These are phyloP conservation scores for Hyles vespertilio DNA, from an alignment of 1,140 invertebrate genomes.

Conservation along the genomic window DNA sequence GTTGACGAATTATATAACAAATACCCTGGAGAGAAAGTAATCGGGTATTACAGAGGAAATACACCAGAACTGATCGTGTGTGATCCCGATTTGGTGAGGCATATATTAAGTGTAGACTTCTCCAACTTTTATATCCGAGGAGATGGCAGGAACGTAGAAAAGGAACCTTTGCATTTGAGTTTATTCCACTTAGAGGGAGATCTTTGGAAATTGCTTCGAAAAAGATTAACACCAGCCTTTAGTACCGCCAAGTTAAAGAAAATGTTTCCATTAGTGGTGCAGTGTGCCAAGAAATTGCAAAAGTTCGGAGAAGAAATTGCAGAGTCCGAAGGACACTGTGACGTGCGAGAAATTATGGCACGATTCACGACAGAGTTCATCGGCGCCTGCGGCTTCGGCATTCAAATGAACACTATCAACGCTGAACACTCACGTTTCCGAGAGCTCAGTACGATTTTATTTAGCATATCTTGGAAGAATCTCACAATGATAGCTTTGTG, in stretches of 20 bases:
- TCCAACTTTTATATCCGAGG: slow-evolving; percentile 5
- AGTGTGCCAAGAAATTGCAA: slow-evolving; percentile 60
- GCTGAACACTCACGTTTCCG: slow-evolving; percentile 72
- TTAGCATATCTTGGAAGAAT: background rate
- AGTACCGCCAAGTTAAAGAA: slow-evolving; percentile 77
- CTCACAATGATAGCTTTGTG: slow-evolving; percentile 1
- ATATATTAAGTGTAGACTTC: slow-evolving; percentile 39
- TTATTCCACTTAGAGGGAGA: slow-evolving; percentile 65
- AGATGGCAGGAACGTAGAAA: slow-evolving; percentile 42
- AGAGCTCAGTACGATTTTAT: slow-evolving; percentile 34
- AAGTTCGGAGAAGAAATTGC: slow-evolving; percentile 33
- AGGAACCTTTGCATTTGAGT: slow-evolving; percentile 43
- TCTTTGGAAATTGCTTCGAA: slow-evolving; percentile 77
- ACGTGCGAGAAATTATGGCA: slow-evolving; percentile 48
- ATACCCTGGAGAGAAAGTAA: slow-evolving; percentile 17
- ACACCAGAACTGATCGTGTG: slow-evolving; percentile 22
- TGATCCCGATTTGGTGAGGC: slow-evolving; percentile 35
- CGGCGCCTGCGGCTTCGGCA: slow-evolving; percentile 71
- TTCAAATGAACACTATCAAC: slow-evolving; percentile 68
- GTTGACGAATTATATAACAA: slow-evolving; percentile 41
- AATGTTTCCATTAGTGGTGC: slow-evolving; percentile 72
- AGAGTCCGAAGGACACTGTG: slow-evolving; percentile 22
- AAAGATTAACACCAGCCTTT: slow-evolving; percentile 77
- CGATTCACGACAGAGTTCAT: slow-evolving; percentile 72
- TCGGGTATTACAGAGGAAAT: slow-evolving; percentile 1